Conservation (phyloP, 2,888 invertebrate genomes). For the Drosophila subsilvestris region DNA sequence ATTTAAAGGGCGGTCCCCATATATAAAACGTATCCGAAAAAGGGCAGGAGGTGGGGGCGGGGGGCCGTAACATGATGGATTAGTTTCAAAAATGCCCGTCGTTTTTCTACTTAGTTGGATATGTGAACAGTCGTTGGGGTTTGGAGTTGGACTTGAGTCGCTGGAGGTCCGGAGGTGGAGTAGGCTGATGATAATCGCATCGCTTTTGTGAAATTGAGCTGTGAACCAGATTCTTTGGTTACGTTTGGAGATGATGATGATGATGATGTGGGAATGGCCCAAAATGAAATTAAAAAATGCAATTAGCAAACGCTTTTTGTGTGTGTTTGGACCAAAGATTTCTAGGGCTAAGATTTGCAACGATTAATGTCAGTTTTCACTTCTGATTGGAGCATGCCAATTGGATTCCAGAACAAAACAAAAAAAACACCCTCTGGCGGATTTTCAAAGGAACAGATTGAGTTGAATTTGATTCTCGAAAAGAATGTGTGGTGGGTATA, state of each 20-base stretch:
- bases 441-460: neutral
- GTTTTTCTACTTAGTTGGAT: slow-evolving; percentile 72
- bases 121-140: slow-evolving; percentile 37
- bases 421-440: slow-evolving; percentile 8
- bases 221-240: slow-evolving; percentile 40
- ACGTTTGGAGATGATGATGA: slow-evolving; percentile 1
- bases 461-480: neutral
- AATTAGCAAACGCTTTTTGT: slow-evolving; percentile 38
- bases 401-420: neutral
- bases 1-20: slow-evolving; percentile 60
- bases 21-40: slow-evolving; percentile 39
- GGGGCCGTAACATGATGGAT: slow-evolving; percentile 65
- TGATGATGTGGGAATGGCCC: slow-evolving; percentile 34
- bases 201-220: slow-evolving; percentile 60
- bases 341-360: neutral
- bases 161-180: slow-evolving; percentile 4
- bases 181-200: slow-evolving; percentile 61
- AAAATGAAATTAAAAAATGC: slow-evolving; percentile 51
- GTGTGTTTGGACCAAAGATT: neutral
- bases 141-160: neutral
- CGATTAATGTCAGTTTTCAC: neutral
- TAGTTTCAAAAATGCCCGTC: slow-evolving; percentile 71
- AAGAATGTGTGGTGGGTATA: neutral
- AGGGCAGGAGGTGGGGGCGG: slow-evolving; percentile 25
- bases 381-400: neutral